Percentiles rank a stretch among this genome's conserved stretches.
phyloP scores from a whole-genome alignment of 1,140 invertebrate genomes.

The Lordiphosa clarofinis region DNA sequence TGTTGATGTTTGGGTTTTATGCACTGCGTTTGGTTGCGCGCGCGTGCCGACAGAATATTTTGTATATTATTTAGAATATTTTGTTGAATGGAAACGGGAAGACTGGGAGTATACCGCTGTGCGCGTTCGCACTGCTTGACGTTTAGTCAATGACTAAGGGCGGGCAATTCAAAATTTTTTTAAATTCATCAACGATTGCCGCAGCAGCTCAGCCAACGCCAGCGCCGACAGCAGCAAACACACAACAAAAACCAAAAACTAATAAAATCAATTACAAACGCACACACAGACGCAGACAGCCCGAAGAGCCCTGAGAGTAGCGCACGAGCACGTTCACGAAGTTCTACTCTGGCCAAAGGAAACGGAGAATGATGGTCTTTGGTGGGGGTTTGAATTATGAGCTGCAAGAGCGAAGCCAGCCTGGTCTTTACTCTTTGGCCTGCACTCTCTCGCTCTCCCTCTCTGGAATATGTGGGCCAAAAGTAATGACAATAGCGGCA shows the following conservation, averaged over 20 bases:
- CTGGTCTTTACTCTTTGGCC: background rate
- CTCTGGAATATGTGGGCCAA: slow-evolving; percentile 55
- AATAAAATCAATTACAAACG: slow-evolving; percentile 79
- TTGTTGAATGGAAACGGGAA: slow-evolving; percentile 7
- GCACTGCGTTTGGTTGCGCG: slow-evolving; percentile 15
- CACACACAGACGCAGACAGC: slow-evolving; percentile 40
- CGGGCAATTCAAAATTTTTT: slow-evolving; percentile 79
- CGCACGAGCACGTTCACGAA: slow-evolving; percentile 15
- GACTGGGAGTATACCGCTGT: slow-evolving; percentile 34
- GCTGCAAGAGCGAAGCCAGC: background rate
- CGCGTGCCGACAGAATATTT: slow-evolving; percentile 8
- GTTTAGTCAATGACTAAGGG: slow-evolving; percentile 79
- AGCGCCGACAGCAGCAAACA: slow-evolving; percentile 64
- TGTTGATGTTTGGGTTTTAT: slow-evolving; percentile 6
- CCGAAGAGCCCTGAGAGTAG: slow-evolving; percentile 7
- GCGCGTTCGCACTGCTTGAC: slow-evolving; percentile 77
- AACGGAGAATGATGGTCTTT: slow-evolving; percentile 31
- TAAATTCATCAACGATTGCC: slow-evolving; percentile 68
- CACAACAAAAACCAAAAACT: slow-evolving; percentile 76
- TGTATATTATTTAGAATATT: background rate
- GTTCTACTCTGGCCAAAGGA: slow-evolving; percentile 24
- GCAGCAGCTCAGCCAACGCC: slow-evolving; percentile 33
- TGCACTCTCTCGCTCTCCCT: slow-evolving; percentile 5
- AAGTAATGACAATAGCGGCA: slow-evolving; percentile 73
- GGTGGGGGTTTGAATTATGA: slow-evolving; percentile 20